Percentiles rank a stretch among this genome's conserved stretches.
Evolutionary conservation across 2,797 vertebrate species (phyloP).

Genomic region (Hemibagrus guttatus): DNA sequence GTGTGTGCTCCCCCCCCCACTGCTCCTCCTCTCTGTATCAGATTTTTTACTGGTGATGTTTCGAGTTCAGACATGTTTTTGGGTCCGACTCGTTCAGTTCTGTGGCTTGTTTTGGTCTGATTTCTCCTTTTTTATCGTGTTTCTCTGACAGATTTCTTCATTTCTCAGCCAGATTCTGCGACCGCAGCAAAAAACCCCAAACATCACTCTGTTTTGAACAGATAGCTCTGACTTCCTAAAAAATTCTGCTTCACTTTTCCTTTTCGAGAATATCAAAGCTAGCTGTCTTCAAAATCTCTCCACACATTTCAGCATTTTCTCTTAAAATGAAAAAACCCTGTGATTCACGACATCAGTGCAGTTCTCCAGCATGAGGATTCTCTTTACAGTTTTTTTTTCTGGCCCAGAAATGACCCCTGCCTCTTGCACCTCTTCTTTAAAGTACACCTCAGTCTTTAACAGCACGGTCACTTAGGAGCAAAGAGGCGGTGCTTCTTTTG

Average conservation of each 20-base stretch:
- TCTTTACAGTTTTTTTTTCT: neutral
- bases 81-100: neutral
- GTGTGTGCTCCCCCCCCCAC: neutral
- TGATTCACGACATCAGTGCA: neutral
- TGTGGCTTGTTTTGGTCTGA: neutral
- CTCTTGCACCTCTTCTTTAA: neutral
- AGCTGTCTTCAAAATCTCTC: neutral
- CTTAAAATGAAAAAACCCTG: no score
- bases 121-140: neutral
- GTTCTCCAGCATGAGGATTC: neutral
- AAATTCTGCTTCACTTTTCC: neutral
- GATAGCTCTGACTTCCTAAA: neutral
- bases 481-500: neutral
- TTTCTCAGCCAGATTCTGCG: neutral
- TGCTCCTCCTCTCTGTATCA: constrained; percentile 22
- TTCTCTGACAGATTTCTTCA: neutral
- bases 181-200: neutral
- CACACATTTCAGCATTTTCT: no score
- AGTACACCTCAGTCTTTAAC: neutral
- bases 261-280: neutral
- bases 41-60: constrained; percentile 35
- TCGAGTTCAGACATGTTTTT: constrained; percentile 37
- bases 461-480: neutral
- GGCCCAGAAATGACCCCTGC: neutral
- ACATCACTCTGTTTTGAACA: neutral